Percentiles rank a stretch among this genome's conserved stretches.
phyloP scores from a whole-genome alignment of 2,113 vertebrate genomes.

The Brienomyrus brachyistius region DNA sequence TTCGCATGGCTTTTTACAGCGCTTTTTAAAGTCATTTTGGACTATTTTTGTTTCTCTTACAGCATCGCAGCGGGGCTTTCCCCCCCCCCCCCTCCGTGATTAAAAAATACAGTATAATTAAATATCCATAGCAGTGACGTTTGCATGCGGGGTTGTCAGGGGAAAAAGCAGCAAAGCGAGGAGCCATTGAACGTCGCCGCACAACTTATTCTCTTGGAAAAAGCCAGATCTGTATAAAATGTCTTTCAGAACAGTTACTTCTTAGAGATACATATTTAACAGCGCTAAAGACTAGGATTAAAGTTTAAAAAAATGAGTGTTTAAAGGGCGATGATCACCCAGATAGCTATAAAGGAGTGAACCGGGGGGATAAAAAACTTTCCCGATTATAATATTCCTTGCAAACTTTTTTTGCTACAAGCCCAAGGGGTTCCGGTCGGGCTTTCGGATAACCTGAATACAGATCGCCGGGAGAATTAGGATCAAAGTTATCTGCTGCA shows the following conservation, averaged over 20 bases:
- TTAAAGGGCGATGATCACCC: slow-evolving; percentile 17
- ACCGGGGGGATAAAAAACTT: slow-evolving; percentile 33
- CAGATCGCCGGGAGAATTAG: slow-evolving; percentile 47
- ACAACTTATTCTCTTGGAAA: slow-evolving; percentile 64
- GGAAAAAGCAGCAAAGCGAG: slow-evolving; percentile 54
- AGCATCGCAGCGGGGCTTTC: slow-evolving; percentile 65
- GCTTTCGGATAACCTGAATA: slow-evolving; percentile 41
- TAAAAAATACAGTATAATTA: slow-evolving; percentile 82
- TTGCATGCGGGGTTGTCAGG: slow-evolving; percentile 70
- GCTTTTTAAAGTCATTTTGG: slow-evolving; percentile 73
- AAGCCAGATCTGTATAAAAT: slow-evolving; percentile 5
- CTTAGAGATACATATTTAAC: slow-evolving; percentile 22
- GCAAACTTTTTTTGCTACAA: slow-evolving; percentile 49
- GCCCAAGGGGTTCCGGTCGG: slow-evolving; percentile 34
- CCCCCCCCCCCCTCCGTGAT: slow-evolving; percentile 64
- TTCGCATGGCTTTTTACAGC: slow-evolving; percentile 35
- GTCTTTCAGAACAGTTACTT: slow-evolving; percentile 11
- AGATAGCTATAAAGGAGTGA: slow-evolving; percentile 23
- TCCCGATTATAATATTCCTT: slow-evolving; percentile 31
- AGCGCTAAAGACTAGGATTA: not conserved
- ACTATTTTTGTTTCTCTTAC: slow-evolving; percentile 58
- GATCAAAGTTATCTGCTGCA: slow-evolving; percentile 63
- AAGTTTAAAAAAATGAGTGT: slow-evolving; percentile 15
- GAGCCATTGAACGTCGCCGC: slow-evolving; percentile 65
- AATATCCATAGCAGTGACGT: slow-evolving; percentile 80